A percentile compares a stretch with the other conserved stretches of the same genome.
Evolutionary conservation across 23 tunicate genomes (phyloP).

Genomic region (Ascidia mentula): DNA sequence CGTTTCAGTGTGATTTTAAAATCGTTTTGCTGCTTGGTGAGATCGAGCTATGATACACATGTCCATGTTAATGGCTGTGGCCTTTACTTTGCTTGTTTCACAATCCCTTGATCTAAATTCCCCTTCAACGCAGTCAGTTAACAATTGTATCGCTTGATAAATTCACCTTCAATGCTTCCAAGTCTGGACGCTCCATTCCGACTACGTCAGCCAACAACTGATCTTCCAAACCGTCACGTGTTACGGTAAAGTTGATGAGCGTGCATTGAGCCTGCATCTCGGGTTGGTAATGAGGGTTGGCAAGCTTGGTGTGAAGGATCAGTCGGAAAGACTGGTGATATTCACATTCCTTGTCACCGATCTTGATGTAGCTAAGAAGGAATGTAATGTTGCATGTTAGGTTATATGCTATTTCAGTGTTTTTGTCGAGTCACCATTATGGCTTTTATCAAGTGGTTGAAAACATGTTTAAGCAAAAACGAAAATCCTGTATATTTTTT

Average conservation of each 20-base stretch:
- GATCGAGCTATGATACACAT: slow-evolving; percentile 48
- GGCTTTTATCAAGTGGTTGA: background rate
- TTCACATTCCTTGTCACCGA: slow-evolving; percentile 98
- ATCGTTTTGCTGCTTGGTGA: slow-evolving; percentile 96
- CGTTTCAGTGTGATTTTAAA: slow-evolving; percentile 94
- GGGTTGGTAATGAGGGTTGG: slow-evolving; percentile 99
- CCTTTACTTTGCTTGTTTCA: background rate
- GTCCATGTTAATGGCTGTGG: no score
- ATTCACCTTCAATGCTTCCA: slow-evolving; percentile 83
- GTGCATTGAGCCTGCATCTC: slow-evolving; percentile 99
- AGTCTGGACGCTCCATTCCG: slow-evolving; percentile 94
- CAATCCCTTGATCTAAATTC: background rate
- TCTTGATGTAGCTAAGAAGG: slow-evolving; percentile 79
- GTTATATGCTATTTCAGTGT: no score
- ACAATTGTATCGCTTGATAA: background rate
- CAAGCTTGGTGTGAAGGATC: slow-evolving; percentile 93
- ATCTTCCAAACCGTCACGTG: slow-evolving; percentile 98
- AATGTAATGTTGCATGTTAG: no score
- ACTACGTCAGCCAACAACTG: slow-evolving; percentile 94
- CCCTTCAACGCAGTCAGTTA: no score
- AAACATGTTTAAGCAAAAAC: background rate
- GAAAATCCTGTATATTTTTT: no score
- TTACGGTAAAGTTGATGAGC: slow-evolving; percentile 98
- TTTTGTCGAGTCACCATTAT: no score
- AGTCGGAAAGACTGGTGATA: slow-evolving; percentile 76